Evolutionary conservation across 2,113 vertebrate genomes (phyloP).

Genomic region (Steatornis caripensis): DNA sequence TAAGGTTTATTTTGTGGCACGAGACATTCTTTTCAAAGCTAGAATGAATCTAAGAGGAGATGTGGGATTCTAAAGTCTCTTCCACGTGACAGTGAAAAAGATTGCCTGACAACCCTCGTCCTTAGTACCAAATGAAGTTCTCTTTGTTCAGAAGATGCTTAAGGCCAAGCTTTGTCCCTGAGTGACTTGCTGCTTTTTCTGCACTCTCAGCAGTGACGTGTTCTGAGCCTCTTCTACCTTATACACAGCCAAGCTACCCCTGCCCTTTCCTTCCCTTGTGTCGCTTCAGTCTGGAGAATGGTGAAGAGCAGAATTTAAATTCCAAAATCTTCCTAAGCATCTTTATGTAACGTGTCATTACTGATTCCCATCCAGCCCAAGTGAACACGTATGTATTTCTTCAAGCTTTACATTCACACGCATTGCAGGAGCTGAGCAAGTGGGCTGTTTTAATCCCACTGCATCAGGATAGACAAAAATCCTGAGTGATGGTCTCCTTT

Average conservation of each 20-base stretch:
- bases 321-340: not conserved
- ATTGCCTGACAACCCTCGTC: not conserved
- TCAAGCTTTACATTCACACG: rapidly evolving
- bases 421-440: not conserved
- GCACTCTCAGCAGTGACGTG: not conserved
- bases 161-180: not conserved
- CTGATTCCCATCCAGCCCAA: not conserved
- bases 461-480: not conserved
- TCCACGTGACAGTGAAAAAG: not conserved
- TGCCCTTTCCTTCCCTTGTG: not conserved
- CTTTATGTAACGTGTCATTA: not conserved
- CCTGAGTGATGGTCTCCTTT: not conserved
- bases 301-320: not conserved
- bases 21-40: not conserved
- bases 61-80: not conserved
- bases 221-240: not conserved
- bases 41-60: not conserved
- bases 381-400: not conserved
- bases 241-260: not conserved
- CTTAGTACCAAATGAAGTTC: not conserved
- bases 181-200: not conserved
- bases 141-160: not conserved
- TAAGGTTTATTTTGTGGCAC: not conserved
- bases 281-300: not conserved
- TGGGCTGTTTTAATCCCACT: not conserved